phyloP scores from a whole-genome alignment of 2,797 vertebrate genomes.

The Cyprinodon diabolis region DNA sequence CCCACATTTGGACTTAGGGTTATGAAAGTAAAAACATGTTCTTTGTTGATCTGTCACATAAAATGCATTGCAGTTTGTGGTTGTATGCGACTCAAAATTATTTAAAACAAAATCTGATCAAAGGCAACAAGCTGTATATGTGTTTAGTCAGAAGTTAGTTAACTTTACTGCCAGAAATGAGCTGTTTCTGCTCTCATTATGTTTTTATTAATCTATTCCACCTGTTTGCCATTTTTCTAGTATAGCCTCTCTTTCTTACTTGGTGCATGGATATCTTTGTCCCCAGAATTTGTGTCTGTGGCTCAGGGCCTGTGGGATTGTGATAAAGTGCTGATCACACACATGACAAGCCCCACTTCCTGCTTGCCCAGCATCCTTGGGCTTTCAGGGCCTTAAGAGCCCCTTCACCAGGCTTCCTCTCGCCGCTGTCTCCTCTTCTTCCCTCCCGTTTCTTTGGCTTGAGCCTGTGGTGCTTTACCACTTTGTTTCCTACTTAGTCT shows the following conservation, averaged over 20 bases:
- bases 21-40: neutral
- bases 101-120: neutral
- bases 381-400: conserved; percentile 77
- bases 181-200: conserved; percentile 36
- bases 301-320: conserved; percentile 73
- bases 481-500: conserved; percentile 30
- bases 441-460: conserved; percentile 50
- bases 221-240: conserved; percentile 41
- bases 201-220: conserved; percentile 24
- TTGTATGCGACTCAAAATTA: neutral
- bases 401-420: conserved; percentile 69
- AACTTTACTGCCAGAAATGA: conserved; percentile 25
- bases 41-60: neutral
- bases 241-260: conserved; percentile 48
- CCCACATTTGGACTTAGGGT: no score
- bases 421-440: conserved; percentile 49
- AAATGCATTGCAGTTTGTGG: neutral
- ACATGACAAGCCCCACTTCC: conserved; percentile 80
- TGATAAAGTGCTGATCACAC: conserved; percentile 83
- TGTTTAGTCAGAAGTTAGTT: conserved; percentile 21
- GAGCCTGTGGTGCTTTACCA: conserved; percentile 59
- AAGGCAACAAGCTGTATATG: conserved; percentile 11
- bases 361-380: conserved; percentile 82
- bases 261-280: conserved; percentile 60
- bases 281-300: conserved; percentile 66